Evolutionary conservation across 2,888 invertebrate genomes (phyloP).

Genomic region (Agrochola macilenta): DNA sequence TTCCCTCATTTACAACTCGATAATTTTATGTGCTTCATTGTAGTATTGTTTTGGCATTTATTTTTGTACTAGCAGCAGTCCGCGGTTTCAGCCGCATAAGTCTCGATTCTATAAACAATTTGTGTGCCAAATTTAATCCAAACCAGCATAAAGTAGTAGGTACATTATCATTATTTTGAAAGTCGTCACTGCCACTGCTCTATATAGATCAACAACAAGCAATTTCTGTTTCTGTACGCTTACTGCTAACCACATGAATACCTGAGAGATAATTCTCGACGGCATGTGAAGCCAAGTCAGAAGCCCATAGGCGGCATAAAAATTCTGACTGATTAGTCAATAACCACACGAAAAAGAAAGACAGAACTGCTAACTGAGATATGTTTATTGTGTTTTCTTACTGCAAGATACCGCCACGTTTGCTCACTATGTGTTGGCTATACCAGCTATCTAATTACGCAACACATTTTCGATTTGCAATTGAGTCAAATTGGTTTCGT

Average conservation of each 20-base stretch:
- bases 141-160: too few species aligned
- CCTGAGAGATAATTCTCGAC: too few species aligned
- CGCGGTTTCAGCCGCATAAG: not conserved
- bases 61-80: not conserved
- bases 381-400: not conserved
- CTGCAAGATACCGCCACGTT: not conserved
- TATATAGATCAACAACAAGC: not conserved
- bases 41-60: slow-evolving; percentile 7
- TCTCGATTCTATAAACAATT: not conserved
- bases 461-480: too few species aligned
- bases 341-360: too few species aligned
- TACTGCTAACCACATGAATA: not conserved
- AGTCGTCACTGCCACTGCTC: not conserved
- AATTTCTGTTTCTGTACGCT: not conserved
- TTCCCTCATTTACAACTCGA: not conserved
- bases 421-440: not conserved
- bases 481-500: too few species aligned
- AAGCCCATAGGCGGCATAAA: too few species aligned
- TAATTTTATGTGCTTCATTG: not conserved
- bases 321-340: too few species aligned
- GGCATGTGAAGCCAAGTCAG: too few species aligned
- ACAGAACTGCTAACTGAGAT: not conserved
- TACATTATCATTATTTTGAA: not conserved
- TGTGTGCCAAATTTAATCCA: too few species aligned
- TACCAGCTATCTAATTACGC: too few species aligned